phyloP scores from a whole-genome alignment of 2,888 invertebrate species.

The Cyaniris semiargus region DNA sequence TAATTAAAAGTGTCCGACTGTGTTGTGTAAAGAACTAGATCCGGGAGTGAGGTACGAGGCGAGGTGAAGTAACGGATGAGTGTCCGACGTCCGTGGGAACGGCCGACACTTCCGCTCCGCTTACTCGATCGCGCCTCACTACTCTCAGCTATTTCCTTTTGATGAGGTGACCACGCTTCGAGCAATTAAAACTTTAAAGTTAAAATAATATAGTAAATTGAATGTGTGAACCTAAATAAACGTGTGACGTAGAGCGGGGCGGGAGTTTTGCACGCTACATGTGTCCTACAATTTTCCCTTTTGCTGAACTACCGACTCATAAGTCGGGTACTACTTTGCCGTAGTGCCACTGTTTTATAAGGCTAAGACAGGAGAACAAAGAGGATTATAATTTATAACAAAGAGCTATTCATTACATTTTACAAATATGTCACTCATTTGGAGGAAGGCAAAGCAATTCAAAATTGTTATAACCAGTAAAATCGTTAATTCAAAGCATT shows the following conservation, averaged over 20 bases:
- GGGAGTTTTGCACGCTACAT: no score
- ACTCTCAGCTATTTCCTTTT: slow-evolving; percentile 76
- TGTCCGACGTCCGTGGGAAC: slow-evolving; percentile 80
- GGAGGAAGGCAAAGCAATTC: no score
- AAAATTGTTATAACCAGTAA: no score
- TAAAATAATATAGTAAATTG: background rate
- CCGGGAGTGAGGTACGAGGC: slow-evolving; percentile 37
- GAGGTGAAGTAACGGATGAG: slow-evolving; percentile 78
- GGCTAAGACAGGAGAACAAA: background rate
- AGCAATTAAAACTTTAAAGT: background rate
- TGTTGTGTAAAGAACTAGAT: slow-evolving; percentile 10
- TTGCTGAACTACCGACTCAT: no score
- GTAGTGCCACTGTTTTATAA: no score
- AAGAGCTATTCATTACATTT: no score
- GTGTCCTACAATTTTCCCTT: no score
- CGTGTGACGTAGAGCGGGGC: background rate
- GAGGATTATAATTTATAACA: background rate
- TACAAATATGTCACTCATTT: no score
- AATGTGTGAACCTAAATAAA: background rate
- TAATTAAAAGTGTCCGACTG: background rate
- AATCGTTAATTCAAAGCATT: no score
- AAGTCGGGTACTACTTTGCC: no score
- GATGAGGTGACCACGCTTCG: slow-evolving; percentile 61
- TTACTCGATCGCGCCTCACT: slow-evolving; percentile 61
- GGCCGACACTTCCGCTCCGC: slow-evolving; percentile 75